Conservation (phyloP, 2,888 invertebrate genomes). For the Chrysolina americana region DNA sequence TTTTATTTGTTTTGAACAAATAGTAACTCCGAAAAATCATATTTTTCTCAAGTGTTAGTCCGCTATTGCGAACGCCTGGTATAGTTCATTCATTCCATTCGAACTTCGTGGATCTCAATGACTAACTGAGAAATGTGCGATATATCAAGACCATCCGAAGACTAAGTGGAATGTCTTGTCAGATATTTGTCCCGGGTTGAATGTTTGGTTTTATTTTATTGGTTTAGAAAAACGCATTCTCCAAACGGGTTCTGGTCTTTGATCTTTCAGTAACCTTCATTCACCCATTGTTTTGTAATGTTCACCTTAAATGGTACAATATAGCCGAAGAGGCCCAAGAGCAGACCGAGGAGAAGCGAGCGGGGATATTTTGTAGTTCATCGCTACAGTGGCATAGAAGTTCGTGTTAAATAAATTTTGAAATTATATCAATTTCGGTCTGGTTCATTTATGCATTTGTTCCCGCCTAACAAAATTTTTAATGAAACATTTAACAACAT, state of each 20-base stretch:
- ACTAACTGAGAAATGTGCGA: constrained; percentile 67
- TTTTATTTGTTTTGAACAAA: too few species aligned
- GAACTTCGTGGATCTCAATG: constrained; percentile 30
- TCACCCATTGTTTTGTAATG: constrained; percentile 33
- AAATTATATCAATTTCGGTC: too few species aligned
- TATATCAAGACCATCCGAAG: constrained; percentile 62
- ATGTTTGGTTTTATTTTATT: constrained; percentile 66
- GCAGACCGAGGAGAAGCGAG: not conserved
- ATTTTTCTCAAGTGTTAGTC: too few species aligned
- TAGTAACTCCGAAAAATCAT: too few species aligned
- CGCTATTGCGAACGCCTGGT: not conserved
- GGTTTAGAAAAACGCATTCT: constrained; percentile 57
- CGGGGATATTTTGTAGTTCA: not conserved
- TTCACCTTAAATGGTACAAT: constrained; percentile 31
- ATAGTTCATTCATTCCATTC: not conserved
- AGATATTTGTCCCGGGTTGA: constrained; percentile 66
- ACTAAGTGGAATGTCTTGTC: constrained; percentile 68
- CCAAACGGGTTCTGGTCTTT: constrained; percentile 30
- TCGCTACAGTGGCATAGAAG: not conserved
- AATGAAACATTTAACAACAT: too few species aligned
- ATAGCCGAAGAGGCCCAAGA: constrained; percentile 15
- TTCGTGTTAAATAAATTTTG: too few species aligned
- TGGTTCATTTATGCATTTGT: too few species aligned
- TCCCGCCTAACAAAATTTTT: too few species aligned
- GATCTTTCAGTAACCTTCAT: constrained; percentile 32